phyloP scores from a whole-genome alignment of 2,797 vertebrate genomes.

The Characodon lateralis region DNA sequence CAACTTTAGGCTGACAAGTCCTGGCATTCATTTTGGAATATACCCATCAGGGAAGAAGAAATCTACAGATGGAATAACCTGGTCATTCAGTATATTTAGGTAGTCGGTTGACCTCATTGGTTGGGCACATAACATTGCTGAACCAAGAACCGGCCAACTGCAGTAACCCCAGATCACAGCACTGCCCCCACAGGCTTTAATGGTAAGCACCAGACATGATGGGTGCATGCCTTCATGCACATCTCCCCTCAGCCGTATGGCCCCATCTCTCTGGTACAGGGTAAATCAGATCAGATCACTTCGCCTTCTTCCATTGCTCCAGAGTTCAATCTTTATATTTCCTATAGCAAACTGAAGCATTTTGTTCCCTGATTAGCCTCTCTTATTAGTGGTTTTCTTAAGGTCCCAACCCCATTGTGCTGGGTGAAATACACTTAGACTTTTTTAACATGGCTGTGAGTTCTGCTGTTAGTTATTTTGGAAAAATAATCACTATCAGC shows the following conservation, averaged over 20 bases:
- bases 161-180: not conserved
- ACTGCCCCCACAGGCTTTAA: not conserved
- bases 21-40: not conserved
- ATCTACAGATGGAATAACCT: not conserved
- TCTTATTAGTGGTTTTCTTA: not conserved
- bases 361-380: not conserved
- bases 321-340: not conserved
- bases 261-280: not conserved
- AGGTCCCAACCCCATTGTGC: not conserved
- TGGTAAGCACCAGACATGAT: not conserved
- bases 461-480: too few relatives aligned
- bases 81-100: not conserved
- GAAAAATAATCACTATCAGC: not conserved
- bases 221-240: not conserved
- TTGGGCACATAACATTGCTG: not conserved
- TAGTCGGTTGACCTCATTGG: not conserved
- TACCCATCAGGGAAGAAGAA: not conserved
- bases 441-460: too few relatives aligned
- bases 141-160: not conserved
- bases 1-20: not conserved
- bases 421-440: not conserved
- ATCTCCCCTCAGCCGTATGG: too few relatives aligned
- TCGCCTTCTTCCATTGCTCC: not conserved
- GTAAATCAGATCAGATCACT: not conserved
- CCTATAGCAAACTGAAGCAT: not conserved